phyloP scores from a whole-genome alignment of 2,797 vertebrate species.

The Sebastes matsubarae region DNA sequence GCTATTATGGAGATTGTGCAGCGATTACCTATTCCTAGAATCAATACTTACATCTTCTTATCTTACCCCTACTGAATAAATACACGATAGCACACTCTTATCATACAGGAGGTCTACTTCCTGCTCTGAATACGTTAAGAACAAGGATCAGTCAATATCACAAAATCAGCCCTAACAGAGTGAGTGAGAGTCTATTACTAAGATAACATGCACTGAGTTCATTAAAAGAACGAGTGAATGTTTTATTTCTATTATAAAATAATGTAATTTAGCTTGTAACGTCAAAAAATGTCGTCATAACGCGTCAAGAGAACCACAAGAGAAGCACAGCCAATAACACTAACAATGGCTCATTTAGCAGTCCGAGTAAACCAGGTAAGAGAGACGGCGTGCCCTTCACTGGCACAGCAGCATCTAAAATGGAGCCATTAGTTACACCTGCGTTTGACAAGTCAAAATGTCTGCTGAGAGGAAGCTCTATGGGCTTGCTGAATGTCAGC shows the following conservation, averaged over 20 bases:
- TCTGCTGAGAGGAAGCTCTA: background rate
- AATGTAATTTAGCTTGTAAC: background rate
- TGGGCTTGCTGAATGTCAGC: background rate
- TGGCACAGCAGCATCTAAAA: background rate
- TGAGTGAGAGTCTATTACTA: background rate
- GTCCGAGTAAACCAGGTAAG: background rate
- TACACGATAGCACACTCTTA: background rate
- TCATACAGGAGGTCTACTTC: background rate
- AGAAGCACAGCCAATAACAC: background rate
- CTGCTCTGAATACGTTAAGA: background rate
- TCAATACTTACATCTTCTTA: slow-evolving; percentile 42
- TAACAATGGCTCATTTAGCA: background rate
- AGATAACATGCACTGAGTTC: background rate
- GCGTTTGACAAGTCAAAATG: slow-evolving; percentile 3
- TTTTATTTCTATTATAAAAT: background rate
- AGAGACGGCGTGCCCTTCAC: background rate
- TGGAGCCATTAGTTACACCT: slow-evolving; percentile 3
- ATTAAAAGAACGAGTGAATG: background rate
- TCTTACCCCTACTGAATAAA: slow-evolving; percentile 12
- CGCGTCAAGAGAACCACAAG: background rate
- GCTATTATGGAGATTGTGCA: slow-evolving; percentile 19
- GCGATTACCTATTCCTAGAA: slow-evolving; percentile 25
- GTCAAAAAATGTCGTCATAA: background rate
- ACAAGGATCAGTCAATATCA: background rate
- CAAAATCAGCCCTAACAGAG: background rate